Base-by-base conservation (phyloP, 92 coral and sea anemone species). In the Umimayanthus chanpuru region DNA sequence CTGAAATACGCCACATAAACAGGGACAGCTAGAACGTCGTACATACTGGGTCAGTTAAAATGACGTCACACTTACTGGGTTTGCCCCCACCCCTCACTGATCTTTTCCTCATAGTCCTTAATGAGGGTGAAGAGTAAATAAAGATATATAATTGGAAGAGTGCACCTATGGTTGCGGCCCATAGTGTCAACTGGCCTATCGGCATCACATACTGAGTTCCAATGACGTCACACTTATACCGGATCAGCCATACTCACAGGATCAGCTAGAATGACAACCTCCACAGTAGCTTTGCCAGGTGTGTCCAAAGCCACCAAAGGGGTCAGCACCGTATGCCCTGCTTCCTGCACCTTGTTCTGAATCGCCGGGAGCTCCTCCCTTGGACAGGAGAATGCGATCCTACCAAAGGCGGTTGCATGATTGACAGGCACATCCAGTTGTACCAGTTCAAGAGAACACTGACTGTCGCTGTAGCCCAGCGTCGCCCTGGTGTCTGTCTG, bases 301-400 rank as follows among this genome's bases (percentile, higher is more conserved):
- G 99, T 97, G 71, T 97, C 98, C 56, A 97, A 86, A 25, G 93
- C 81, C 72, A 94, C 93, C 67, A 97, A 91, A 26, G 99, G 98
- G 15, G 98, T 97, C 44, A 97, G 29, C 49, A 97, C 88, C 29
- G 95, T 76, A 79, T 97, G 91, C 11, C 96, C 98, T 8, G 87
- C 94, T 53, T 87, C 89, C 72, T 94, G 91, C 15, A 87, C 88
- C 30, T 88, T 86, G 38, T 82, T 91, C 89, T 97, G 95, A 85
- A 97, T 94, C 8, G 81, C 91, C 18, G 96, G 90, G 38, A 94
- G 90, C 86, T 97, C 93, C 32, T 89, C 81, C 39, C 93, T 89
- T 25, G 99, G 99, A 75, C 99, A 97, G 4, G 98, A 90, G 83
- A 97, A 97, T 14, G 99, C 99, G 72, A 97, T 95, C 76, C 99